phyloP scores from a whole-genome alignment of 2,797 vertebrate genomes.

The Clarias laeviceps region DNA sequence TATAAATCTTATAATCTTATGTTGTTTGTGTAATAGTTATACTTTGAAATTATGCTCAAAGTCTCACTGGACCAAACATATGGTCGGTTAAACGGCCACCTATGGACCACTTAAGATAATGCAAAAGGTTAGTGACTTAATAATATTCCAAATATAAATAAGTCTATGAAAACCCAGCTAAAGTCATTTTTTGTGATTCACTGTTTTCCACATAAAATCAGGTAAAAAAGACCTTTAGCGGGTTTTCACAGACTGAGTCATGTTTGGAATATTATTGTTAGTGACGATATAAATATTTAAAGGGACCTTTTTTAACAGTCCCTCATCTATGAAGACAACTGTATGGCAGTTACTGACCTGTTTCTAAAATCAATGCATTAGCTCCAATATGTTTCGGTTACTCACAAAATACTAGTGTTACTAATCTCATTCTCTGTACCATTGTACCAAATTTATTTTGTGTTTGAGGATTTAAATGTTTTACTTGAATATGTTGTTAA shows the following conservation, averaged over 20 bases:
- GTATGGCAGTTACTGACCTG: background rate
- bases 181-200: too few species aligned
- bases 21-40: too few species aligned
- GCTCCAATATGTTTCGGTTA: constrained; percentile 6
- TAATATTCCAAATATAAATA: background rate
- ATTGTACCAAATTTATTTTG: too few species aligned
- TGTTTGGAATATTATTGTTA: too few species aligned
- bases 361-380: constrained; percentile 8
- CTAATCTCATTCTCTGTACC: constrained; percentile 28
- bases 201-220: too few species aligned
- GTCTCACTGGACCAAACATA: background rate
- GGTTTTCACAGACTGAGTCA: too few species aligned
- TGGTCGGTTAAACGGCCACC: background rate
- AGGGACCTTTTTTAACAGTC: background rate
- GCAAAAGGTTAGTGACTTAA: background rate
- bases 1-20: too few species aligned
- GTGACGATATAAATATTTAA: background rate
- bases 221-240: too few species aligned
- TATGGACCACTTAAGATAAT: background rate
- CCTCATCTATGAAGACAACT: background rate
- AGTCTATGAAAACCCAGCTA: too few species aligned
- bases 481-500: constrained; percentile 63
- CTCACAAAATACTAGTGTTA: constrained; percentile 22
- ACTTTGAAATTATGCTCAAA: background rate
- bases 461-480: constrained; percentile 71